Evolutionary conservation across 1,140 invertebrate species (phyloP).

Genomic region (Drosophila pseudoananassae): DNA sequence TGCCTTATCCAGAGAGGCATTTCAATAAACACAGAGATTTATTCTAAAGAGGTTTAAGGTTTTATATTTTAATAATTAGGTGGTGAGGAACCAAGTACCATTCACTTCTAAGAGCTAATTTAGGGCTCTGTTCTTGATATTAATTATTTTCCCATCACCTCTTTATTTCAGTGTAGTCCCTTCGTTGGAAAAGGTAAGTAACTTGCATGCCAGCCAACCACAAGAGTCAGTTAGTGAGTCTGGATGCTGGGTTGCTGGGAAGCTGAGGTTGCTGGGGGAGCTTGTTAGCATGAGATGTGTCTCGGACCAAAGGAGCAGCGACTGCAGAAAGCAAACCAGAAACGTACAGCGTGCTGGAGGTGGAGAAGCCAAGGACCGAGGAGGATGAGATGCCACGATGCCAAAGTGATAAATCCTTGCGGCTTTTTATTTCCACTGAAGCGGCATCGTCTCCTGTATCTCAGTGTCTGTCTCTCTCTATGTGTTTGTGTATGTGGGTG

Average conservation of each 20-base stretch:
- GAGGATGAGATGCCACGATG: conserved; percentile 61
- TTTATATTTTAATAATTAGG: neutral
- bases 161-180: conserved; percentile 11
- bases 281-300: conserved; percentile 82
- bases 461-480: conserved; percentile 4
- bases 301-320: conserved; percentile 40
- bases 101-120: neutral
- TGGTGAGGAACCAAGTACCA: too few relatives aligned
- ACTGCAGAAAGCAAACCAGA: conserved; percentile 8
- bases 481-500: conserved; percentile 39
- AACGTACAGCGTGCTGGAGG: neutral
- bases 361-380: conserved; percentile 4
- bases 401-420: conserved; percentile 81
- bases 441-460: conserved; percentile 28
- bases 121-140: neutral
- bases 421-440: conserved; percentile 74
- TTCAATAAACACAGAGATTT: conserved; percentile 1
- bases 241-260: conserved; percentile 2
- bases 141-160: neutral
- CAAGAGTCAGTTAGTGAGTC: conserved; percentile 37
- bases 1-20: neutral
- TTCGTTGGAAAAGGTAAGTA: conserved; percentile 56
- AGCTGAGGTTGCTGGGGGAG: conserved; percentile 27
- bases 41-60: neutral
- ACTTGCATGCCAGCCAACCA: conserved; percentile 62